Evolutionary conservation across 2,797 vertebrate genomes (phyloP), one percentile per base, ranked within the genome.

Genomic region (Astyanax mexicanus): DNA sequence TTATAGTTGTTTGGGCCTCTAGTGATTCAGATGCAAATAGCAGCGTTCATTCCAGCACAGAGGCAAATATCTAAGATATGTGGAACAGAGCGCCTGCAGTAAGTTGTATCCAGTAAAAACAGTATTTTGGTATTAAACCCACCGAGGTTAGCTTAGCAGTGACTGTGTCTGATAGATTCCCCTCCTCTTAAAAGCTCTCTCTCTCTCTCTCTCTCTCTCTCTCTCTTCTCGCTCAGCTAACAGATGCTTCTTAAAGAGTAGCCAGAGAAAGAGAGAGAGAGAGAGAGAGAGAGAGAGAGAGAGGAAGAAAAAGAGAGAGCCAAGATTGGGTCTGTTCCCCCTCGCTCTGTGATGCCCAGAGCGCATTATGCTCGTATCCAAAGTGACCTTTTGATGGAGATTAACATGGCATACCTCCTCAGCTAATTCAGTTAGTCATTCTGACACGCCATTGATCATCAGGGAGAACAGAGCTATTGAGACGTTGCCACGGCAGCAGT

Each of bases 351-450:
- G 51, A 80, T 51, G 65, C 77, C 74, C 64, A 54, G 74, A 80
- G 75, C 64, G 72, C 72, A 79, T 80, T 79, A 81, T 80, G 68
- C 79, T 80, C 62, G 44, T 81, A 75, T 77, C 80, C 79, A 81
- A 83, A 80, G 84, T 85, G 84, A 85, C 84, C 84, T 85, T 83
- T 85, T 81, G 81, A 85, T 85, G 79, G 75, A 83, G 84, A 85
- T 85, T 85, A 85, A 83, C 74, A 80, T 80, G 77, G 79, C 79
- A 78, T 80, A 80, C 81, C 81, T 85, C 54, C 74, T 75, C 81
- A 68, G 77, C 79, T 85, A 85, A 85, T 85, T 85, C 84, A 81
- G 71, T 81, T 78, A 83, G 81, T 83, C 81, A 81, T 81, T 83
- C 77, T 83, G 81, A 85, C 84, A 85, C 45, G 61, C 77, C 84